Percentiles rank a stretch among this genome's conserved stretches.
phyloP scores from a whole-genome alignment of 2,888 invertebrate species.

The Clitarchus hookeri region DNA sequence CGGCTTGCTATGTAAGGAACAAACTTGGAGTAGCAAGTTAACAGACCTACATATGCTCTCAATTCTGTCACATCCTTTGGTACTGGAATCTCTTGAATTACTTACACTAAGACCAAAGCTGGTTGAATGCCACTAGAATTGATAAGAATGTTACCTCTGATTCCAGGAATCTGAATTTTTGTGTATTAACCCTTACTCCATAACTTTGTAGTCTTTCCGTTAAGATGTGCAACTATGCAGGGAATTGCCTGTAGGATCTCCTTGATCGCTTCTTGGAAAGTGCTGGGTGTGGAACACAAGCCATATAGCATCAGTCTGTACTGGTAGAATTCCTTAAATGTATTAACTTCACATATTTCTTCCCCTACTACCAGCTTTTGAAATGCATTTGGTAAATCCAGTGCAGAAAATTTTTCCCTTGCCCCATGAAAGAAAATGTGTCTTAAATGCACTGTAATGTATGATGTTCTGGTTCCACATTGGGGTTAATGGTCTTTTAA shows the following conservation, averaged over 20 bases:
- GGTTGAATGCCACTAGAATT: background rate
- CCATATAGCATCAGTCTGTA: too few species aligned
- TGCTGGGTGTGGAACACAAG: too few species aligned
- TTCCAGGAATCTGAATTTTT: conserved; percentile 41
- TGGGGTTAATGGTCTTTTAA: background rate
- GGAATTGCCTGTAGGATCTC: too few species aligned
- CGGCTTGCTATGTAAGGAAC: background rate
- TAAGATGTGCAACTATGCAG: too few species aligned
- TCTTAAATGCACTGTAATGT: too few species aligned
- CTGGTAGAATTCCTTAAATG: too few species aligned
- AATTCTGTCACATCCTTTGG: conserved; percentile 39
- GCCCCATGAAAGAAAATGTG: too few species aligned
- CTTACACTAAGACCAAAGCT: background rate
- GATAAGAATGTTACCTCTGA: conserved; percentile 12
- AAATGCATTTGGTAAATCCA: too few species aligned
- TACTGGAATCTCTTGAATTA: background rate
- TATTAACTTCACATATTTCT: too few species aligned
- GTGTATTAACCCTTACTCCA: conserved; percentile 35
- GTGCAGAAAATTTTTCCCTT: too few species aligned
- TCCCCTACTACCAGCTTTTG: too few species aligned
- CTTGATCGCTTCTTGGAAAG: too few species aligned
- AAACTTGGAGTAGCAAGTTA: conserved; percentile 30
- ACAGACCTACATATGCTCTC: conserved; percentile 43
- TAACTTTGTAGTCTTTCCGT: conserved; percentile 16
- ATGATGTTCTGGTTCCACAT: background rate